phyloP scores from a whole-genome alignment of 2,888 invertebrate genomes.

The Sminthurides aquaticus region DNA sequence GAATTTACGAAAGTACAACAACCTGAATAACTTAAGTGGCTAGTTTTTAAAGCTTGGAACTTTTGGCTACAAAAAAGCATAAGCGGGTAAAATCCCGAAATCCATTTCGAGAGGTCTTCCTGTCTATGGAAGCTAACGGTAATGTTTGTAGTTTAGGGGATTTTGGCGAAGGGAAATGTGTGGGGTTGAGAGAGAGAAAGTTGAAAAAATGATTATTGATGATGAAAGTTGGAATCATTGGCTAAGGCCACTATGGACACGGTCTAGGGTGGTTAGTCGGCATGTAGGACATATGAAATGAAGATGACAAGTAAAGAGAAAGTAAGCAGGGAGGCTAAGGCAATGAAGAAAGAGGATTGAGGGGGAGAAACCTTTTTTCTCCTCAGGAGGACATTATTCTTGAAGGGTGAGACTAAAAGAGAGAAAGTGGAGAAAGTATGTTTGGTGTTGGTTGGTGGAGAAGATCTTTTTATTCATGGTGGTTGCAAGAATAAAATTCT shows the following conservation, averaged over 20 bases:
- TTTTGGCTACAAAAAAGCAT: too few species aligned
- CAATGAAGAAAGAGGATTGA: too few species aligned
- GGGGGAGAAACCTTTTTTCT: too few species aligned
- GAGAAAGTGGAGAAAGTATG: constrained; percentile 2
- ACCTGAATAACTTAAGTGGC: too few species aligned
- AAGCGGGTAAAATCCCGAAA: not conserved
- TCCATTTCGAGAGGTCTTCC: not conserved
- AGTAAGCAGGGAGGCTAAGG: too few species aligned
- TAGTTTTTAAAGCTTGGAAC: too few species aligned
- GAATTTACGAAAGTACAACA: too few species aligned
- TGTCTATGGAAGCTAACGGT: not conserved
- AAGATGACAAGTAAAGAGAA: too few species aligned
- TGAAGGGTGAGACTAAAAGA: not conserved
- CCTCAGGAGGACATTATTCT: too few species aligned
- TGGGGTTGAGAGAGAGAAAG: not conserved
- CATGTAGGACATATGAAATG: too few species aligned
- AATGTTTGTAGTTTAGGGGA: not conserved
- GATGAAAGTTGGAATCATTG: not conserved
- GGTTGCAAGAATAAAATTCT: not conserved
- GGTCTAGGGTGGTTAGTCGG: too few species aligned
- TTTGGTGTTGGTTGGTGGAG: not conserved
- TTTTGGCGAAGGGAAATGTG: not conserved
- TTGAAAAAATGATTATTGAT: not conserved
- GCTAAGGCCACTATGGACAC: too few species aligned
- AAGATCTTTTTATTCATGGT: not conserved